phyloP scores from a whole-genome alignment of 2,797 vertebrate species.

The Aulostomus chinensis region DNA sequence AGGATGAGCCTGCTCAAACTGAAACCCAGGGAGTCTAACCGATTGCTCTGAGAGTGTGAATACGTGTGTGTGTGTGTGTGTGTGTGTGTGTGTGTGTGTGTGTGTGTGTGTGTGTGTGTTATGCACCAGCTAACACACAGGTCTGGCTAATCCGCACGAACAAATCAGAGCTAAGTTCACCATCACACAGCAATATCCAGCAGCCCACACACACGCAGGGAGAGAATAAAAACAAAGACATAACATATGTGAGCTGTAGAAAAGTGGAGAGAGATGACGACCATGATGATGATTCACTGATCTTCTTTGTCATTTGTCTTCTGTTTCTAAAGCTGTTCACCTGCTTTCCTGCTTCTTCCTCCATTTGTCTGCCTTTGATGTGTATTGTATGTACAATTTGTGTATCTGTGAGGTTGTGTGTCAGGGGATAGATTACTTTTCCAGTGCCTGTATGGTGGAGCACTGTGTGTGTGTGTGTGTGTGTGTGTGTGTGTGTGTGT shows the following conservation, averaged over 20 bases:
- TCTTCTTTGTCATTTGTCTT: not conserved
- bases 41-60: slow-evolving; percentile 23
- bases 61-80: slow-evolving; percentile 6
- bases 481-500: not conserved
- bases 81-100: slow-evolving; percentile 10
- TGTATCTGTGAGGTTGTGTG: not conserved
- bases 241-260: slow-evolving; percentile 6
- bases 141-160: slow-evolving; percentile 49
- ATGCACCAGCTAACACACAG: slow-evolving; percentile 40
- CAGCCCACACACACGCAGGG: slow-evolving; percentile 12
- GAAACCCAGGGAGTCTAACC: slow-evolving; percentile 65
- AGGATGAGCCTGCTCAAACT: slow-evolving; percentile 68
- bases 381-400: not conserved
- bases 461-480: slow-evolving; percentile 1
- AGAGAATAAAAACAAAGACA: slow-evolving; percentile 15
- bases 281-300: not conserved
- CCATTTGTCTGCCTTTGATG: no score
- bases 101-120: slow-evolving; percentile 22
- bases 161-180: slow-evolving; percentile 67
- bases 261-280: not conserved
- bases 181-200: slow-evolving; percentile 25
- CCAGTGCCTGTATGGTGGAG: no score
- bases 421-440: no score
- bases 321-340: not conserved
- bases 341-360: no score